Evolutionary conservation across 1,140 invertebrate genomes (phyloP).

Genomic region (Triops longicaudatus): DNA sequence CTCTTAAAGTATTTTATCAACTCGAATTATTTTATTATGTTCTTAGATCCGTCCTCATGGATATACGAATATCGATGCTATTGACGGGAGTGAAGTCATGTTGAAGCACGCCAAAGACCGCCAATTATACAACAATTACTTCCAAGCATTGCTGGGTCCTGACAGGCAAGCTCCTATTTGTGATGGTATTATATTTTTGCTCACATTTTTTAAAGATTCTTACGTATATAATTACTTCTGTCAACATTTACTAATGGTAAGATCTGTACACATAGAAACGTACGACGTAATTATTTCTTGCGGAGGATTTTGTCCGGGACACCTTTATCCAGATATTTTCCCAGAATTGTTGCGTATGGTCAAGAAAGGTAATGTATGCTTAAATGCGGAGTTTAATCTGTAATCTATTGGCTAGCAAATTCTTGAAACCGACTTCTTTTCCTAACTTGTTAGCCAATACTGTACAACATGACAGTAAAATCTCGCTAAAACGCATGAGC

Average conservation of each 20-base stretch:
- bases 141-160: conserved; percentile 25
- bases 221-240: too few relatives aligned
- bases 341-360: conserved; percentile 27
- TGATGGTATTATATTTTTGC: conserved; percentile 13
- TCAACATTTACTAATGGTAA: too few relatives aligned
- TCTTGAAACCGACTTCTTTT: too few relatives aligned
- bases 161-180: conserved; percentile 26
- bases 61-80: conserved; percentile 32
- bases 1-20: not conserved
- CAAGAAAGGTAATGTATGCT: conserved; percentile 29
- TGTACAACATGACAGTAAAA: too few relatives aligned
- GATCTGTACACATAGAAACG: conserved; percentile 5
- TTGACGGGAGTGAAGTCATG: conserved; percentile 31
- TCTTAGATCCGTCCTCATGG: conserved; percentile 23
- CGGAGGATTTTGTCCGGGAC: conserved; percentile 31
- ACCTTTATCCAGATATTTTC: conserved; percentile 28
- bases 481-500: too few relatives aligned
- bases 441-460: too few relatives aligned
- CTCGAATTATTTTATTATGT: not conserved
- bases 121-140: conserved; percentile 29
- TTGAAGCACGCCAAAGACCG: conserved; percentile 26
- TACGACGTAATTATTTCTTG: conserved; percentile 32
- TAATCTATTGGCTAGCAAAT: too few relatives aligned
- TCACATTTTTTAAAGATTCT: too few relatives aligned
- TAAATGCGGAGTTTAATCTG: too few relatives aligned